These are phyloP conservation scores for Zaprionus africanus DNA, from an alignment of 1,140 invertebrate species.

Conservation along the genomic window DNA sequence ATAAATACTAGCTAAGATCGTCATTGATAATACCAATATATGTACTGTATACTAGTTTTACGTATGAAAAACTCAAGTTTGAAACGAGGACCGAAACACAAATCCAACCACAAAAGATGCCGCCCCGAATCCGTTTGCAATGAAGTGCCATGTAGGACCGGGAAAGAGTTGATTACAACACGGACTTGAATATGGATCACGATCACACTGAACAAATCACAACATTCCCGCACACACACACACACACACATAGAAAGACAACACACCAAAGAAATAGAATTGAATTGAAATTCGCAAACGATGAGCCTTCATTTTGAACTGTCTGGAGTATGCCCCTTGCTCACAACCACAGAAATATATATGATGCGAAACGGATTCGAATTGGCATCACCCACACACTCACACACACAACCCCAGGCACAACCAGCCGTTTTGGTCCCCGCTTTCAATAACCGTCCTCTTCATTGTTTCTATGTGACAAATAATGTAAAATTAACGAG, in stretches of 20 bases:
- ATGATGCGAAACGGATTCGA: conserved; percentile 37
- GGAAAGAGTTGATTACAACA: conserved; percentile 11
- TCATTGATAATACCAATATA: not conserved
- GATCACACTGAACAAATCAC: not conserved
- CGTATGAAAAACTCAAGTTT: conserved; percentile 3
- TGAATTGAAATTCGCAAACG: conserved; percentile 5
- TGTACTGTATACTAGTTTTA: conserved; percentile 5
- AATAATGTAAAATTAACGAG: conserved; percentile 61
- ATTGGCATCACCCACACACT: conserved; percentile 23
- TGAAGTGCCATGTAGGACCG: conserved; percentile 28
- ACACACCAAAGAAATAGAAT: not conserved
- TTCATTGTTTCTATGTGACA: conserved; percentile 82
- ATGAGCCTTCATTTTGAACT: conserved; percentile 40
- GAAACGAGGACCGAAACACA: conserved; percentile 7
- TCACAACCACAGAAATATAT: conserved; percentile 45
- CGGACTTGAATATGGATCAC: conserved; percentile 11
- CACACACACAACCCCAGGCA: not conserved
- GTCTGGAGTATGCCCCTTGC: conserved; percentile 54
- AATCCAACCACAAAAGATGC: conserved; percentile 3
- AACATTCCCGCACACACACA: conserved; percentile 1
- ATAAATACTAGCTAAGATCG: conserved; percentile 23
- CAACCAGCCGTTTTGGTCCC: conserved; percentile 48
- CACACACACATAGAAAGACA: conserved; percentile 1
- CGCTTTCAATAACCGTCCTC: conserved; percentile 78
- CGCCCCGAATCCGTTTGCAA: conserved; percentile 34